Conservation (phyloP, 2,113 vertebrate species). For the Gallinago undulata region DNA sequence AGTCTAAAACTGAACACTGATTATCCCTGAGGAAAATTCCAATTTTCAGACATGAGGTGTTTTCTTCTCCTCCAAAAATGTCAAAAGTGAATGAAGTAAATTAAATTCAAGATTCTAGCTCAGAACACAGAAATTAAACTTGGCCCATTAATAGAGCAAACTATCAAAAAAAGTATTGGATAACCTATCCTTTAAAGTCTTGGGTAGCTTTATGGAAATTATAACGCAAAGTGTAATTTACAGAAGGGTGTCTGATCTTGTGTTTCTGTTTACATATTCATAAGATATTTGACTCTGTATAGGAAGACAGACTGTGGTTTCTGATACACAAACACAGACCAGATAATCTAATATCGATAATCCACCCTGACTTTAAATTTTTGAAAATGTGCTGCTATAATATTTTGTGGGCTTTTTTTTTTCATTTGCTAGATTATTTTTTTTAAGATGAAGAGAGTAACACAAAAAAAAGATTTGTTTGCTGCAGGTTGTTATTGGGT, state of each 20-base stretch:
- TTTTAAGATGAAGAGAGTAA: background rate
- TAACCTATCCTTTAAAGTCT: background rate
- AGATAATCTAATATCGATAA: background rate
- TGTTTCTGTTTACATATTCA: background rate
- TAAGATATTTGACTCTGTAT: background rate
- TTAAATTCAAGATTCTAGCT: background rate
- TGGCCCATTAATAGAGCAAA: background rate
- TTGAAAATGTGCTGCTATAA: background rate
- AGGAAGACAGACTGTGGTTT: background rate
- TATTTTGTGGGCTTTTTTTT: background rate
- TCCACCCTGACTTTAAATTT: background rate
- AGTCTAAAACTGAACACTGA: background rate
- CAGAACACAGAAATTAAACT: background rate
- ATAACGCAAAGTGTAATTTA: background rate
- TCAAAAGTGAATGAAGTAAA: background rate
- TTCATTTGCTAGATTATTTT: background rate
- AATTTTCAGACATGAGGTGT: background rate
- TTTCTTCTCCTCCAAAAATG: background rate
- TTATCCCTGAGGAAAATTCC: background rate
- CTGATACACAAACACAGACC: background rate
- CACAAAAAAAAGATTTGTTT: background rate
- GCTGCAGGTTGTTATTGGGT: rapidly evolving
- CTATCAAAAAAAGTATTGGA: background rate
- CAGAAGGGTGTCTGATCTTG: background rate
- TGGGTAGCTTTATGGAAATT: background rate